Evolutionary conservation across 2,888 invertebrate species (phyloP), one percentile per base, ranked within the genome.

Genomic region (Octonoba sinensis): DNA sequence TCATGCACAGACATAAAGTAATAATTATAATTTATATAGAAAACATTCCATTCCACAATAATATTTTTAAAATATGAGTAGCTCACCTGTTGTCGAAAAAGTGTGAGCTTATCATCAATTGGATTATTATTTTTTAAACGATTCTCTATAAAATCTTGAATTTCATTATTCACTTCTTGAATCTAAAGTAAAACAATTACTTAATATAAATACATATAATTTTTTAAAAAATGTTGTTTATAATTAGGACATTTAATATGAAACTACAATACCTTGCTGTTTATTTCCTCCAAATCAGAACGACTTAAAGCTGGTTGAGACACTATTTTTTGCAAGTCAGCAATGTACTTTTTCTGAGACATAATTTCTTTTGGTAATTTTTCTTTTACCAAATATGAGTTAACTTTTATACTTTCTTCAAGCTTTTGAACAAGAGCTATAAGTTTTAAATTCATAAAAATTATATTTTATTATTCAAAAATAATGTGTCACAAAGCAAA

Each of bases 351-450:
- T 87, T 92, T 91, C 70, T 92, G 89, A 15, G 89, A 88, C 1
- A 90, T 88, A 60, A 93, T 90, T 88, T 96, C 96, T 86, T 92
- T 92, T 0, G 94, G 94, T 71, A 96, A 88, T 87, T 95, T 94
- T 86, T 95, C 94, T 84, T 93, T 93, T 0, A 92, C 92, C 83
- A 96, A 90, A 88, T 93, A 94, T 81, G 90, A 91, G 87, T 93
- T 93, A 54, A 93, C 91, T 89, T 93, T 92, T 56, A 93, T 91
- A 89, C 95, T 94, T 87, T 95, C 94, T 86, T 93, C 92, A 84
- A 95, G 89, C 85, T 93, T 91, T 87, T 93, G 92, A 64, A 95
- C 89, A 73, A 95, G 90, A 59, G 92, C 90, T 90, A 84, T 13
- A 15, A 36, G 36, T 27, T 22, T 36, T 11, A 8, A 36, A 36